Percentiles rank a stretch among this genome's conserved stretches.
Conservation (phyloP, 2,888 invertebrate species). For the Tetrapedia diversipes region DNA sequence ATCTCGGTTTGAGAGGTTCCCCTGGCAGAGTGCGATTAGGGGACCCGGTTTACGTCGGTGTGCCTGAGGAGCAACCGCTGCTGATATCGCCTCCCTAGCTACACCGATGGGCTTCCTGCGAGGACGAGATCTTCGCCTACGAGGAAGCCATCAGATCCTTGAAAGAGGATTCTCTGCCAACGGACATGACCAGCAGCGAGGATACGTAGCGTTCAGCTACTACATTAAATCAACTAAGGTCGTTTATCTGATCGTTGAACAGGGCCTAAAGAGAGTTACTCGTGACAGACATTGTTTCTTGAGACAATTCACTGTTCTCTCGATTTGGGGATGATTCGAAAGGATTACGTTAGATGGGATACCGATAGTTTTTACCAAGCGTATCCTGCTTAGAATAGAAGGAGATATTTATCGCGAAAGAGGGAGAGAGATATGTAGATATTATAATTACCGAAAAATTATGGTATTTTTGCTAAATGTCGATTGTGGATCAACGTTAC, state of each 20-base stretch:
- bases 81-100: slow-evolving; percentile 76
- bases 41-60: slow-evolving; percentile 84
- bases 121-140: slow-evolving; percentile 62
- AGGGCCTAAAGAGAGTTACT: background rate
- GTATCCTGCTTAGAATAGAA: slow-evolving; percentile 2
- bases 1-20: slow-evolving; percentile 83
- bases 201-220: slow-evolving; percentile 19
- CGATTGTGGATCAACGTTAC: background rate
- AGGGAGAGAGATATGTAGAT: background rate
- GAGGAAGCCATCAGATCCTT: slow-evolving; percentile 2
- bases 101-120: slow-evolving; percentile 80
- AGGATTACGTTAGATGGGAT: background rate
- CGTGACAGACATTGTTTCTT: background rate
- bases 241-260: background rate
- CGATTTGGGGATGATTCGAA: background rate
- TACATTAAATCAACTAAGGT: no score
- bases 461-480: slow-evolving; percentile 49
- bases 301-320: background rate
- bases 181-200: background rate
- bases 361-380: slow-evolving; percentile 3
- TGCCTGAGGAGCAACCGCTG: slow-evolving; percentile 69
- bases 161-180: background rate
- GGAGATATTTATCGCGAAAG: background rate
- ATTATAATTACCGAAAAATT: slow-evolving; percentile 1
- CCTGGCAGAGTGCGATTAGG: slow-evolving; percentile 82